A percentile compares a stretch with the other conserved stretches of the same genome.
Evolutionary conservation across 2,797 vertebrate genomes (phyloP).

Genomic region (Bradypus variegatus): DNA sequence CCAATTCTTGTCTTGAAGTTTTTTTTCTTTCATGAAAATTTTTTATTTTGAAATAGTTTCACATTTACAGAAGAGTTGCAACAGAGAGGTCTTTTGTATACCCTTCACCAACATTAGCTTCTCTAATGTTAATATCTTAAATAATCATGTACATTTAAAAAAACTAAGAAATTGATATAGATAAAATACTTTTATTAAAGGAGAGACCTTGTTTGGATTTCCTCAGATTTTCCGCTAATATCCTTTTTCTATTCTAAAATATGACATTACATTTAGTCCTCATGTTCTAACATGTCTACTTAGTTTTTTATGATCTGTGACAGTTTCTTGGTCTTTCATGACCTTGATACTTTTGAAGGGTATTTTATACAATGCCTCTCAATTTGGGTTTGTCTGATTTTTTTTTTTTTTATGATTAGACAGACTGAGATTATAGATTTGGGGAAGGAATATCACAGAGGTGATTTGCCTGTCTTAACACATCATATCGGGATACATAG

Average conservation of each 20-base stretch:
- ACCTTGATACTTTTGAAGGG: not conserved
- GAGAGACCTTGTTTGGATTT: not conserved
- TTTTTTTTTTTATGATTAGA: not conserved
- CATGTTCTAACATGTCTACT: not conserved
- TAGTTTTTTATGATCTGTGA: not conserved
- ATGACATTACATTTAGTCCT: not conserved
- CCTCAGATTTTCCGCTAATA: not conserved
- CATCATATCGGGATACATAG: not conserved
- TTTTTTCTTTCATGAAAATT: not conserved
- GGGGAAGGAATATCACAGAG: not conserved
- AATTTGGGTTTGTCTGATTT: not conserved
- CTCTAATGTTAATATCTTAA: not conserved
- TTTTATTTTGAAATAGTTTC: not conserved
- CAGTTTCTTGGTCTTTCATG: not conserved
- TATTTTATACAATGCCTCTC: not conserved
- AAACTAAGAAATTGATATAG: not conserved
- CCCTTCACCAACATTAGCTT: not conserved
- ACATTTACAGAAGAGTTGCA: not conserved
- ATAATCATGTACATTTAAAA: not conserved
- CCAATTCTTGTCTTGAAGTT: not conserved
- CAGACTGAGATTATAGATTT: not conserved
- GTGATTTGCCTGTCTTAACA: not conserved
- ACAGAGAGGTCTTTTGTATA: not conserved
- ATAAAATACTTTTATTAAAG: not conserved
- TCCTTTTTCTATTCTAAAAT: not conserved